Conservation (phyloP, 2,888 invertebrate species). For the Epinotia demarniana region DNA sequence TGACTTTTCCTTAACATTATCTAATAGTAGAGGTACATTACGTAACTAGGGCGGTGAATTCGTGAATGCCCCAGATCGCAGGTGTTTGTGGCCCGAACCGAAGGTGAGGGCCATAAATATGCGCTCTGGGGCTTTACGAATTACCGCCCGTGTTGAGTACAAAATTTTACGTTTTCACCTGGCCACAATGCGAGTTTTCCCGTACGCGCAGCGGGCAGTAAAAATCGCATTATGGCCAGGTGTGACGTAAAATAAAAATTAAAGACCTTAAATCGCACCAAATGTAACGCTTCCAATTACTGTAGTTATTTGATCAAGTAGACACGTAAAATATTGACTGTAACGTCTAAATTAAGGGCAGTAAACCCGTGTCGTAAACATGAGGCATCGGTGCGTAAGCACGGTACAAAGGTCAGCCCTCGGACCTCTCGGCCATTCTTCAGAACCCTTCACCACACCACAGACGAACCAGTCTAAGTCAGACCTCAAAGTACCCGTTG, state of each 20-base stretch:
- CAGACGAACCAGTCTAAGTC: neutral
- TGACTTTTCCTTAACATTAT: neutral
- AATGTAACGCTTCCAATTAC: constrained; percentile 26
- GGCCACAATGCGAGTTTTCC: no score
- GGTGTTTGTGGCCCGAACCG: no score
- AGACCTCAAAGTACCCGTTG: neutral
- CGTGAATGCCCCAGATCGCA: no score
- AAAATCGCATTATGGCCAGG: no score
- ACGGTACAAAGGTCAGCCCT: constrained; percentile 34
- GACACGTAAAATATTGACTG: constrained; percentile 44
- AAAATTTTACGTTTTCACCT: no score
- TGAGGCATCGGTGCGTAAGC: constrained; percentile 41
- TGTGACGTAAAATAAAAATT: no score
- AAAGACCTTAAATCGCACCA: neutral
- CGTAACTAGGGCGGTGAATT: no score
- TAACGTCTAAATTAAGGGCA: constrained; percentile 44
- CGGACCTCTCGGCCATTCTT: constrained; percentile 22
- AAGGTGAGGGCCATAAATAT: no score
- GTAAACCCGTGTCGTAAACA: constrained; percentile 41
- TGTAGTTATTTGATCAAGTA: constrained; percentile 35
- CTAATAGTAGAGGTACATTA: no score
- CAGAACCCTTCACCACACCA: neutral
- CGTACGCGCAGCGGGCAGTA: no score
- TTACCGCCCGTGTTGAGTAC: no score
- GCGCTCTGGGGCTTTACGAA: no score